These are phyloP conservation scores for Drosophila acutilabella DNA, from an alignment of 2,888 invertebrate species.

Conservation along the genomic window DNA sequence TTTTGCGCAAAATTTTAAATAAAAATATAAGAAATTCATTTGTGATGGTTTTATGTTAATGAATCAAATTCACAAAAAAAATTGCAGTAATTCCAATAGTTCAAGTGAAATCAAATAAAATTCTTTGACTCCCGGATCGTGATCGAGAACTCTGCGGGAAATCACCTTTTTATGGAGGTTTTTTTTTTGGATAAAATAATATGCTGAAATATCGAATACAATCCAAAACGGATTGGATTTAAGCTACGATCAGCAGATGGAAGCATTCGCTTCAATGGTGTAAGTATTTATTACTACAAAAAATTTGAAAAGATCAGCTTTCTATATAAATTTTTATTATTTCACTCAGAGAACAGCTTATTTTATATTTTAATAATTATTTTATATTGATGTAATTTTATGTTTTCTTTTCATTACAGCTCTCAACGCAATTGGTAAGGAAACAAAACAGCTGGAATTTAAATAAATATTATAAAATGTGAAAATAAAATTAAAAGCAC, in stretches of 20 bases:
- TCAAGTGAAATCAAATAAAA: constrained; percentile 18
- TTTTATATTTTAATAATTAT: not conserved
- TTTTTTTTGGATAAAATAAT: constrained; percentile 24
- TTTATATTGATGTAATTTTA: not conserved
- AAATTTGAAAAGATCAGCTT: not conserved
- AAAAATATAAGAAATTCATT: constrained; percentile 44
- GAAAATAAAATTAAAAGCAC: constrained; percentile 24
- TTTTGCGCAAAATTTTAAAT: constrained; percentile 49
- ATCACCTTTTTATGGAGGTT: constrained; percentile 48
- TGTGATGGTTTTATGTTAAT: constrained; percentile 65
- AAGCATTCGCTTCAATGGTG: constrained; percentile 65
- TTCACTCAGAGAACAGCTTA: too few relatives aligned
- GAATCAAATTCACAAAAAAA: constrained; percentile 60
- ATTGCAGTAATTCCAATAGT: constrained; percentile 35
- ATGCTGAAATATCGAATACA: constrained; percentile 66
- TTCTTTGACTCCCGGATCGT: constrained; percentile 50
- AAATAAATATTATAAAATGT: constrained; percentile 26
- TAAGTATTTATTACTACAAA: constrained; percentile 45
- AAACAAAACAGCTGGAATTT: constrained; percentile 47
- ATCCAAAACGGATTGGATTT: constrained; percentile 63
- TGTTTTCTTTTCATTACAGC: constrained; percentile 40
- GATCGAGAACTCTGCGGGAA: constrained; percentile 30
- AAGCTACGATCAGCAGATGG: constrained; percentile 48
- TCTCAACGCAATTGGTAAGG: constrained; percentile 70
- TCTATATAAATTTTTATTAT: not conserved